phyloP scores from a whole-genome alignment of 2,113 vertebrate species.

The Actenoides hombroni region DNA sequence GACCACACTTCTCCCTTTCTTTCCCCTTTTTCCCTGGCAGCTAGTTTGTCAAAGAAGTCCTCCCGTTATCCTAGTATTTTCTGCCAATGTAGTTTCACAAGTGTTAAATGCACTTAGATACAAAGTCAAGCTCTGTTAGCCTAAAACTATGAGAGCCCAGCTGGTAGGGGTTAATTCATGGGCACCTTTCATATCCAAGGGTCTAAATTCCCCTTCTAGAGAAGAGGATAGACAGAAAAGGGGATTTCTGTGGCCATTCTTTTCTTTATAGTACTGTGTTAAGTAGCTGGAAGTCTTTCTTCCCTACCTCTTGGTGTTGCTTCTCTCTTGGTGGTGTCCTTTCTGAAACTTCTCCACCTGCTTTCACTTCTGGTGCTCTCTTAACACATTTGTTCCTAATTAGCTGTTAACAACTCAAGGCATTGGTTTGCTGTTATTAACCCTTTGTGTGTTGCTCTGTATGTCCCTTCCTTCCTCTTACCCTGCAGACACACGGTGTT shows the following conservation, averaged over 20 bases:
- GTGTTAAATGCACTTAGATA: neutral
- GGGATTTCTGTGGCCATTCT: neutral
- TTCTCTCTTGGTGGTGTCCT: neutral
- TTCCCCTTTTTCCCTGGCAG: neutral
- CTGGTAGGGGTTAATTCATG: neutral
- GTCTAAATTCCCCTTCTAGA: neutral
- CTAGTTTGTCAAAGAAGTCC: neutral
- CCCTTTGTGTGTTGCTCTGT: neutral
- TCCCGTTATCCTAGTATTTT: neutral
- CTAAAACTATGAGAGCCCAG: neutral
- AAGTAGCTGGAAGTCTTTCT: neutral
- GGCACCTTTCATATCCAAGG: neutral
- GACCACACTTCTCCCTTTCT: neutral
- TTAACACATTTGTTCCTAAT: neutral
- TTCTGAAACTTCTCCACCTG: neutral
- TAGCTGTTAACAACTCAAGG: neutral
- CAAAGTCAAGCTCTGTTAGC: neutral
- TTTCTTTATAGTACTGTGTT: neutral
- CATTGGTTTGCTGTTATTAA: constrained; percentile 4
- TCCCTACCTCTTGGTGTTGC: neutral
- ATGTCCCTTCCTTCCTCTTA: neutral
- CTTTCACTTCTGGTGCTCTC: neutral
- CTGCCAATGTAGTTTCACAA: neutral
- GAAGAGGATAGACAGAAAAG: neutral
- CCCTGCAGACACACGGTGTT: neutral